Base-by-base conservation (phyloP, 2,888 invertebrate genomes). In the Epirrhoe alternata region DNA sequence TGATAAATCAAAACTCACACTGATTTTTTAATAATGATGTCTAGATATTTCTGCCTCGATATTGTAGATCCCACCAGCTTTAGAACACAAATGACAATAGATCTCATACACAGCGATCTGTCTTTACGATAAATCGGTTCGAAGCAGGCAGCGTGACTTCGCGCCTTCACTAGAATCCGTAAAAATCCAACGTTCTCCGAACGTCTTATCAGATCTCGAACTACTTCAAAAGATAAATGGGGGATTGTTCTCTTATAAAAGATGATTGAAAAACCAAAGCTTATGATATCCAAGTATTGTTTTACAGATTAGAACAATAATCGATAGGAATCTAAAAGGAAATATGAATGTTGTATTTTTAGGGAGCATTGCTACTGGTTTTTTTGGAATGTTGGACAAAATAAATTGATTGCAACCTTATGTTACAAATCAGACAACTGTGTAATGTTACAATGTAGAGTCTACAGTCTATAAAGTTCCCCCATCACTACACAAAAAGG, bases 151-250 rank as follows among this genome's bases (percentile, higher is more conserved):
- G 62, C 73, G 68, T 66, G 75, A 78, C 77, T 81, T 78, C 73
- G 68, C 78, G 76, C 78, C 72, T 77, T 68, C 71, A 68, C 70
- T 77, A 72, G 80, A 86, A 84, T 85, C 81, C 82, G 75, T 81
- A 82, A 85, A 85, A 86, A 83, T 83, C 80, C 81, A 76, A 74
- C 78, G 80, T 80, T 79, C 76, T 74, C 76, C 76, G 84, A 86
- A 85, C 84, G 79, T 76, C 84, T 86, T 86, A 88, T 86, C 86
- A 83, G 85, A 86, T 86, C 81, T 74, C 73, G 78, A 82, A 86
- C 81, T 86, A 83, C 84, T 85, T 81, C 75, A 72, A 68, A 82
- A 86, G 85, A 89, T 87, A 88, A 87, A 89, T 86, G 85, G 83
- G 38, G 80, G 76, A 87, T 85, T 87, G 85, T 86, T 85, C 83